A percentile compares a stretch with the other conserved stretches of the same genome.
Evolutionary conservation across 2,888 invertebrate genomes (phyloP).

Genomic region (Eristalis arbustorum): DNA sequence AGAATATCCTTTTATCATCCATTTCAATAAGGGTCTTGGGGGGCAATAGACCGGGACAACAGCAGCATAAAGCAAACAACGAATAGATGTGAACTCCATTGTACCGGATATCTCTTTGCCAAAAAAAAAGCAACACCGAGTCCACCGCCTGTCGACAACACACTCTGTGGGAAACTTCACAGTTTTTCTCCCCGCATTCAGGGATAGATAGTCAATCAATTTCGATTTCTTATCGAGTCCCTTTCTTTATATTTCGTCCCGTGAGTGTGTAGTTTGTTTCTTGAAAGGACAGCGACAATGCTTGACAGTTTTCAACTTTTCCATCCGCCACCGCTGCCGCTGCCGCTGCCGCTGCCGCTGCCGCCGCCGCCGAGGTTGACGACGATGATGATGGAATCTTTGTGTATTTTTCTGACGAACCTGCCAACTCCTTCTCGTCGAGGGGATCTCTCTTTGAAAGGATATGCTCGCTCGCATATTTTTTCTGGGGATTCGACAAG

Average conservation of each 20-base stretch:
- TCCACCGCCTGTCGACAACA: not conserved
- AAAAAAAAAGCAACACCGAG: not conserved
- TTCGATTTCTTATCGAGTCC: constrained; percentile 46
- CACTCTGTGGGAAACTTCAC: constrained; percentile 37
- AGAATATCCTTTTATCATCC: constrained; percentile 49
- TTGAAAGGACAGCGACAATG: not conserved
- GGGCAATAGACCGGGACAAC: constrained; percentile 11
- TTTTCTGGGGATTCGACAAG: constrained; percentile 4
- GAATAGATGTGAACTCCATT: constrained; percentile 31
- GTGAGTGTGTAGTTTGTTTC: constrained; percentile 5
- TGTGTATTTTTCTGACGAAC: not conserved
- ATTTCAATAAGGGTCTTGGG: constrained; percentile 25
- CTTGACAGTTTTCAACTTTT: constrained; percentile 5
- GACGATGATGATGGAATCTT: not conserved
- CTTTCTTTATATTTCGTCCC: not conserved
- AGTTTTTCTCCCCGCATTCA: constrained; percentile 9
- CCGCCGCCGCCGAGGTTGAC: not conserved
- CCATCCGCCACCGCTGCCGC: not conserved
- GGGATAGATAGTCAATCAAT: constrained; percentile 49
- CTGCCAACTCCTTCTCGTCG: not conserved
- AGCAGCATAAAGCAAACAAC: constrained; percentile 17
- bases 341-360: too few relatives aligned
- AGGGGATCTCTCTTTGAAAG: not conserved
- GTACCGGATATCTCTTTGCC: constrained; percentile 51
- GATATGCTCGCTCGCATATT: not conserved